Percentiles rank a stretch among this genome's conserved stretches.
phyloP scores from a whole-genome alignment of 2,888 invertebrate species.

The Hemicrepidius hirtus region DNA sequence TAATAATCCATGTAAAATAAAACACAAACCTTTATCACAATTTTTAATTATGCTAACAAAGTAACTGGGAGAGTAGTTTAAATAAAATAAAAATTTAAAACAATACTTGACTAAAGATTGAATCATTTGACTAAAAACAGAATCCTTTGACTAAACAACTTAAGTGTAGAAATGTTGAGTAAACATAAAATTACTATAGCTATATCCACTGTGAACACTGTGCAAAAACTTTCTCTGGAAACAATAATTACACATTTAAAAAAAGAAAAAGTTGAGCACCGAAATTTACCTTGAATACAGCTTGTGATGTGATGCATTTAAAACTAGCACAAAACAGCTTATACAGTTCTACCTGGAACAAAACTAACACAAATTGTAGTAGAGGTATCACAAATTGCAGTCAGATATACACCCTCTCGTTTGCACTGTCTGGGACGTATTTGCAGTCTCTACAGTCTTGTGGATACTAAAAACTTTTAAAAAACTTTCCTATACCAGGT shows the following conservation, averaged over 20 bases:
- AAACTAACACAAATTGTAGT: constrained; percentile 42
- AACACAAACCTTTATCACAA: constrained; percentile 26
- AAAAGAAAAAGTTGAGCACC: constrained; percentile 31
- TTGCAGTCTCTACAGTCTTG: constrained; percentile 32
- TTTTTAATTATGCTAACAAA: constrained; percentile 28
- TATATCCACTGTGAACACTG: constrained; percentile 23
- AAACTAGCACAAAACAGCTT: constrained; percentile 28
- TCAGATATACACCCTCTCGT: constrained; percentile 41
- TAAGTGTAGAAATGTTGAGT: constrained; percentile 19
- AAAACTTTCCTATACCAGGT: constrained; percentile 35
- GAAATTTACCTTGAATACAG: constrained; percentile 29
- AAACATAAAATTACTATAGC: constrained; percentile 22
- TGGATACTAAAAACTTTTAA: constrained; percentile 30
- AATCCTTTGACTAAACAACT: constrained; percentile 20
- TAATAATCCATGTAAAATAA: constrained; percentile 15
- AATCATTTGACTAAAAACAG: constrained; percentile 15
- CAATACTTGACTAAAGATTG: not conserved
- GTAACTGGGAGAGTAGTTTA: not conserved
- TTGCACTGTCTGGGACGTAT: constrained; percentile 32
- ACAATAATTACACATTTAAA: not conserved
- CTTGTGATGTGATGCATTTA: constrained; percentile 20
- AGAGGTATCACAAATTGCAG: constrained; percentile 50
- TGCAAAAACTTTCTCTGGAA: constrained; percentile 20
- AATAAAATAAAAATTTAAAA: constrained; percentile 15
- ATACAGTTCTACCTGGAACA: constrained; percentile 31